Base-by-base conservation (phyloP, 2,797 vertebrate species). In the Sebastes ruberrimus region DNA sequence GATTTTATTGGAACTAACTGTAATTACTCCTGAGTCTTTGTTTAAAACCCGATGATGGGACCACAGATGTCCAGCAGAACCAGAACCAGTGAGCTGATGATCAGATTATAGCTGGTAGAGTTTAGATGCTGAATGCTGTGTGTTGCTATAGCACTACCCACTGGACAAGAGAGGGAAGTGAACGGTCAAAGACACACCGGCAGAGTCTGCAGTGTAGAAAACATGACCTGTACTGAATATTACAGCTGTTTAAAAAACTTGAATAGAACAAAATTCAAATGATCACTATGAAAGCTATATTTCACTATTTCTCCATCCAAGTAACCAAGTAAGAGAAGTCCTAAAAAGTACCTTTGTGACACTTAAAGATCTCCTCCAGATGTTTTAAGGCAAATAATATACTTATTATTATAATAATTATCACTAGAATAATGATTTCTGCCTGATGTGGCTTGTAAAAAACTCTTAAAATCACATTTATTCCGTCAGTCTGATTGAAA, bases 121-220 rank as follows among this genome's bases (percentile, higher is more conserved):
- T 27, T 64, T 13, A 11, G 33, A 65, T 18, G 69, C 3, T 63
- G 56, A 22, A 74, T 84, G 74, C 30, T 76, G 76, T 88, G 86
- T 78, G 62, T 42, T 74, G 67, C 60, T 87, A 38, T 11, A 85
- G 91, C 93, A 74, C 93, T 63, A 78, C 85, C 94, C 89, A 76
- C 83, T 93, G 94, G 90, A 87, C 80, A 82, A 83, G 28, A 27
- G 30, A 0, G 35, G 86, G 52, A 88, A 90, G 55, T 83, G 73
- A 70, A 28, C 7, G 16, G 46, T 9, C 33, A 14, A 9, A 38
- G 61, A 9, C 5, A 46, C 16, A 46, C 13, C 16, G 14, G 42
- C 33, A 35, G 33, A 32, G 32, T 33, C 32, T 33, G 32, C 32
- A 33, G 32, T 33, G 32, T 33, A 33, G 32, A 33, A 33, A 33